These are phyloP conservation scores for Probosciger aterrimus DNA, from an alignment of 2,113 vertebrate genomes.

Conservation along the genomic window DNA sequence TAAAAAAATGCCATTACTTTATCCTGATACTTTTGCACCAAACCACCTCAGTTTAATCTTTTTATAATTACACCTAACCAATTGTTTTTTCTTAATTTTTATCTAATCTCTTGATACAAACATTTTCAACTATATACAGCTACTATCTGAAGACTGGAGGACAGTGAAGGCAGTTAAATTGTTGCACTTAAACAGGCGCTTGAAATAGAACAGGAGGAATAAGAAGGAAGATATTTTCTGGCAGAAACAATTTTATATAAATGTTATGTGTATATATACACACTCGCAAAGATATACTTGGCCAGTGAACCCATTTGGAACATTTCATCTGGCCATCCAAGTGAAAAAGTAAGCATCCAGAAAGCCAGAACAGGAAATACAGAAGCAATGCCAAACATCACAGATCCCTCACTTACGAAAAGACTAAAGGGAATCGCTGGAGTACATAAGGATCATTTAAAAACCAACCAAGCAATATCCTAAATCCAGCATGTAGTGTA, in stretches of 20 bases:
- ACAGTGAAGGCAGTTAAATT: background rate
- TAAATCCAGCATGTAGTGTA: background rate
- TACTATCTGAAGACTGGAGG: background rate
- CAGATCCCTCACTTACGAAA: background rate
- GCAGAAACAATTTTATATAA: background rate
- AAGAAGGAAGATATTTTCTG: background rate
- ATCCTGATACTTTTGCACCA: background rate
- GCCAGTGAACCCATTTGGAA: background rate
- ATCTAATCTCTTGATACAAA: background rate
- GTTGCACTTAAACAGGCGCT: background rate
- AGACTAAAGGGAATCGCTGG: background rate
- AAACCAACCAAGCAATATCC: background rate
- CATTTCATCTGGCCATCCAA: background rate
- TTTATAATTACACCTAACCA: background rate
- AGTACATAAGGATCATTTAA: background rate
- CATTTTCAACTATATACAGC: background rate
- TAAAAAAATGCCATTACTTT: background rate
- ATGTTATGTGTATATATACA: background rate
- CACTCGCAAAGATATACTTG: background rate
- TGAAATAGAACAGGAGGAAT: background rate
- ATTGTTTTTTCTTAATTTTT: background rate
- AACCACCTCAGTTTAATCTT: background rate
- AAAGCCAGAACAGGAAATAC: background rate
- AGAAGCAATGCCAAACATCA: background rate
- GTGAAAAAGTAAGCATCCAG: background rate